A percentile compares a stretch with the other conserved stretches of the same genome.
phyloP scores from a whole-genome alignment of 2,888 invertebrate species.

The Ormyrus labotus region DNA sequence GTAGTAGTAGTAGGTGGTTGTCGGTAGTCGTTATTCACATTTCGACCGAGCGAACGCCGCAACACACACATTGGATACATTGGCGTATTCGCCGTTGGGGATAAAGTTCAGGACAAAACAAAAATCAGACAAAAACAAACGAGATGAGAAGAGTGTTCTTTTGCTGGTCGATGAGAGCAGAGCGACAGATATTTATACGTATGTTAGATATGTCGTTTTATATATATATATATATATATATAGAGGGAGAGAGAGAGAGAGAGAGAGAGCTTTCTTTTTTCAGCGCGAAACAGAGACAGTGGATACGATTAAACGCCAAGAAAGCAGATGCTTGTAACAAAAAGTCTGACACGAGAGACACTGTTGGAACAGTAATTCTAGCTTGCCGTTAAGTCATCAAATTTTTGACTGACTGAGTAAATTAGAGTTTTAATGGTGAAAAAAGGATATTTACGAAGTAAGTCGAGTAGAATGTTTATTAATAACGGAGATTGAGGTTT shows the following conservation, averaged over 20 bases:
- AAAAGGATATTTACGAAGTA: no score
- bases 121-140: conserved; percentile 32
- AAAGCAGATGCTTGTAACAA: conserved; percentile 12
- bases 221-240: neutral
- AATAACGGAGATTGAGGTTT: neutral
- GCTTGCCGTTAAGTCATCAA: no score
- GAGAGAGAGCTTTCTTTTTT: conserved; percentile 1
- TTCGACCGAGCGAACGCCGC: conserved; percentile 72
- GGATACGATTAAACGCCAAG: conserved; percentile 29
- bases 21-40: conserved; percentile 59
- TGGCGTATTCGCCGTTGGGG: conserved; percentile 25
- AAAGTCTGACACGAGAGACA: neutral
- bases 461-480: neutral
- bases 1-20: conserved; percentile 61
- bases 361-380: conserved; percentile 16
- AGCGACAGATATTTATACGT: conserved; percentile 23
- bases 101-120: conserved; percentile 10
- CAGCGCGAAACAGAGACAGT: conserved; percentile 27
- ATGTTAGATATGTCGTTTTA: conserved; percentile 14
- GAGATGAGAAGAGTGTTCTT: conserved; percentile 3
- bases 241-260: no score
- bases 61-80: conserved; percentile 24
- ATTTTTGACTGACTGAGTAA: no score
- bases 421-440: no score
- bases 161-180: neutral